Evolutionary conservation across 2,888 invertebrate species (phyloP).

Genomic region (Temnothorax ravouxi): DNA sequence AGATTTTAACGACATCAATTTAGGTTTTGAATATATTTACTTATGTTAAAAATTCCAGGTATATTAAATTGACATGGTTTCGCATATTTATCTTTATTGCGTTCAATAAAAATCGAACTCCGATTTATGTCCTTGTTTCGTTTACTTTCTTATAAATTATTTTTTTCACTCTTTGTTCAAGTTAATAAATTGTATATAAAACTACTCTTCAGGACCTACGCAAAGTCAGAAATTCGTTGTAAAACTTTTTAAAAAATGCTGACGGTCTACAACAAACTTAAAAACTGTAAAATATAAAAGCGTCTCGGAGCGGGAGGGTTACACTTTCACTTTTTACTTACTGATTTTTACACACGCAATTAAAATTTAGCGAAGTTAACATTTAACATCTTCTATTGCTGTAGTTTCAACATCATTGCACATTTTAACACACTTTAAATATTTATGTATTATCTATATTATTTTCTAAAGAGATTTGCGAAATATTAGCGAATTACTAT

Average conservation of each 20-base stretch:
- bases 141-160: conserved; percentile 31
- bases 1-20: conserved; percentile 18
- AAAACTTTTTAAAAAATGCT: conserved; percentile 17
- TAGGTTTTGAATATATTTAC: conserved; percentile 32
- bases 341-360: conserved; percentile 17
- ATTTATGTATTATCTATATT: conserved; percentile 35
- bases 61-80: conserved; percentile 53
- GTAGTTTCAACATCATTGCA: conserved; percentile 29
- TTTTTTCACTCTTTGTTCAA: background rate
- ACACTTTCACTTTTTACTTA: conserved; percentile 11
- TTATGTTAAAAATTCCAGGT: conserved; percentile 22
- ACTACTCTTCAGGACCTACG: background rate
- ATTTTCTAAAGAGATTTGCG: conserved; percentile 26
- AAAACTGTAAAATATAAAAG: conserved; percentile 12
- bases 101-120: conserved; percentile 33
- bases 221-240: conserved; percentile 11
- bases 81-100: conserved; percentile 34
- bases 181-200: conserved; percentile 13
- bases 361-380: conserved; percentile 28
- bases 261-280: conserved; percentile 1
- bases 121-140: conserved; percentile 22
- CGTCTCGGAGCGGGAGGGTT: background rate
- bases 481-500: conserved; percentile 29
- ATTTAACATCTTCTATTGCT: conserved; percentile 21
- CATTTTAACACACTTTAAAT: conserved; percentile 28